These are phyloP conservation scores for Dascyllus trimaculatus DNA, from an alignment of 2,113 vertebrate genomes.

Conservation along the genomic window DNA sequence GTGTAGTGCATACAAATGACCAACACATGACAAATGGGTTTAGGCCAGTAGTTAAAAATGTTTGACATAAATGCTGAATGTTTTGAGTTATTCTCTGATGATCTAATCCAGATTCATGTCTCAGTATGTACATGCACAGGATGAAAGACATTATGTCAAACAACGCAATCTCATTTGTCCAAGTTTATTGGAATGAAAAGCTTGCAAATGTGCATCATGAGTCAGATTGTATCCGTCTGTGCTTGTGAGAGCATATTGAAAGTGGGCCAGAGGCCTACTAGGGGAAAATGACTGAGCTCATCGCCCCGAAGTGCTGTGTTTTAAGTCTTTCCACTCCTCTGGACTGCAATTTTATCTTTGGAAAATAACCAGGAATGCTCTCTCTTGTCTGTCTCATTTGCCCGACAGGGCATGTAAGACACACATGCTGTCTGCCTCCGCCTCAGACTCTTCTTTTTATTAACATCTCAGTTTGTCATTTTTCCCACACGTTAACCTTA, in stretches of 20 bases:
- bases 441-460: conserved; percentile 7
- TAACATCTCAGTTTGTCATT: conserved; percentile 16
- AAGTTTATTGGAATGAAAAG: conserved; percentile 30
- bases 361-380: conserved; percentile 70
- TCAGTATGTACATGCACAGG: not conserved
- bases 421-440: not conserved
- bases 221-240: conserved; percentile 29
- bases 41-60: not conserved
- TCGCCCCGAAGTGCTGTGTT: conserved; percentile 46
- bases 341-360: conserved; percentile 71
- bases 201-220: conserved; percentile 48
- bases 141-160: conserved; percentile 17
- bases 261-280: conserved; percentile 61
- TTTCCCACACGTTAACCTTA: conserved; percentile 4
- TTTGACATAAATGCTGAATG: not conserved
- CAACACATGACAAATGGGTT: not conserved
- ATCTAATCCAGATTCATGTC: no score
- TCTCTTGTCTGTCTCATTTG: conserved; percentile 51
- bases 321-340: conserved; percentile 67
- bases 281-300: conserved; percentile 70
- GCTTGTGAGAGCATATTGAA: conserved; percentile 44
- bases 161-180: conserved; percentile 4
- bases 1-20: not conserved
- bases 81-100: not conserved
- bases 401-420: conserved; percentile 18